Evolutionary conservation across 2,797 vertebrate genomes (phyloP).

Genomic region (Brotula barbata): DNA sequence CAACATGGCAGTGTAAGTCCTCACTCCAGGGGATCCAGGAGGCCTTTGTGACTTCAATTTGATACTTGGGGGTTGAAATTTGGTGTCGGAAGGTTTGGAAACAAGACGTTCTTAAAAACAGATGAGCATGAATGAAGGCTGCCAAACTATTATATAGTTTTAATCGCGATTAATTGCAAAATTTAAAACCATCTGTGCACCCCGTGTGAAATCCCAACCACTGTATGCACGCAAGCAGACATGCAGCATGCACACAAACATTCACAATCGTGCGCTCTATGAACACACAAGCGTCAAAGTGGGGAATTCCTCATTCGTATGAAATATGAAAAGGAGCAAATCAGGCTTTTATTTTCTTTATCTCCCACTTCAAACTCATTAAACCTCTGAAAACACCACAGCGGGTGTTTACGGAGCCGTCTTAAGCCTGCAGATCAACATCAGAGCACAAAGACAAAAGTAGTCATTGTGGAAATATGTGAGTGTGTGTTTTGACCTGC

Average conservation of each 20-base stretch:
- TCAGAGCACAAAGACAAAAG: conserved; percentile 1
- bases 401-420: background rate
- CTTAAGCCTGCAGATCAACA: background rate
- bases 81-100: no score
- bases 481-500: no score
- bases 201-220: no score
- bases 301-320: background rate
- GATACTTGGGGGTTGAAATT: no score
- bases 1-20: conserved; percentile 49
- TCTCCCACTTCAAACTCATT: conserved; percentile 15
- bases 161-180: no score
- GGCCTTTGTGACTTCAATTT: no score
- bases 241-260: conserved; percentile 13
- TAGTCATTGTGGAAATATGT: no score
- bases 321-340: background rate
- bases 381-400: conserved; percentile 17
- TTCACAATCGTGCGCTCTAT: conserved; percentile 19
- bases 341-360: conserved; percentile 5
- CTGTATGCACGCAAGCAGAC: conserved; percentile 2
- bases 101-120: no score
- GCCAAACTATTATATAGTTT: no score
- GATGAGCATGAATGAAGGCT: no score
- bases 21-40: conserved; percentile 23
- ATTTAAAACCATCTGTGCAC: no score
- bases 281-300: conserved; percentile 8